Evolutionary conservation across 92 coral and sea anemone species (phyloP), one percentile per base, ranked within the genome.

Genomic region (Phymanthus crucifer): DNA sequence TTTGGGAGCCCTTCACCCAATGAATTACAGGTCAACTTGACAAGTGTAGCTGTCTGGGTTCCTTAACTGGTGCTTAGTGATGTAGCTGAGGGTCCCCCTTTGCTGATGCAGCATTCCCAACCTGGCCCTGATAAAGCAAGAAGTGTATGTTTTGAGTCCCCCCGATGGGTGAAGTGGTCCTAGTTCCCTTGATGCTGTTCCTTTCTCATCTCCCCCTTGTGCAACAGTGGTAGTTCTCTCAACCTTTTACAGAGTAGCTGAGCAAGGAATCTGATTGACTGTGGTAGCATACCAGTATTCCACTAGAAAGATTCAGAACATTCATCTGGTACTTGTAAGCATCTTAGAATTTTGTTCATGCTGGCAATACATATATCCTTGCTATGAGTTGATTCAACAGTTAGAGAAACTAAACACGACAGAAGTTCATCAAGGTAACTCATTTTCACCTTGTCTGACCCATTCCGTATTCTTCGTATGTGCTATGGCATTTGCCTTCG

Each of bases 361-460:
- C 3, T 61, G n/a, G 68, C 32, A 61, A 61, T 7, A 10, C 68
- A 21, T 7, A 10, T 34, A 21, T 54, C 29, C 34, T 18, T 61
- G 29, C 68, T 61, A 26, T 61, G 32, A 61, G 10, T 61, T 61
- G 29, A 24, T 24, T 61, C 68, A 61, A 61, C 68, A 61, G 68
- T 61, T 29, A 29, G 34, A 19, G 64, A 27, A 54, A 61, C 34
- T 61, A 24, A 12, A 24, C 29, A 10, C 12, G 4, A 2, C 16
- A 1, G 29, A 18, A 61, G 68, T 61, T 61, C 17, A 12, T 7
- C 27, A 29, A 61, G 68, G 68, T 61, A 61, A 61, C 29, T 13
- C 19, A 27, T 24, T 61, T 12, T 54, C 23, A 54, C 23, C 26
- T 54, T 12, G 33, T 61, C 33, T 16, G 35, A 24, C 29, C 29